Conservation (phyloP, 2,797 vertebrate genomes). For the Centropyge bicolor region DNA sequence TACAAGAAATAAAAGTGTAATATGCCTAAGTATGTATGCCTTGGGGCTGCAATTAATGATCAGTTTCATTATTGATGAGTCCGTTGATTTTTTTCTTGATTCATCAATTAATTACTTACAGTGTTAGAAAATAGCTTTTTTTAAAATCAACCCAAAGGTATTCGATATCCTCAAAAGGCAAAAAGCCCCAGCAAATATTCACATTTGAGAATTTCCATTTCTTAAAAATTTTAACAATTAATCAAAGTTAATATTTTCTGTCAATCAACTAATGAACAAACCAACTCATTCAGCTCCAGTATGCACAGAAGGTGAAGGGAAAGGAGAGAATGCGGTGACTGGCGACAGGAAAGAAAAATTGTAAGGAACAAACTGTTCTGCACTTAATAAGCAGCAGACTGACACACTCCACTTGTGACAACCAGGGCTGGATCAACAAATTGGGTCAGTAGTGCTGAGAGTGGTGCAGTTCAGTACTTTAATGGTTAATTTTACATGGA, state of each 20-base stretch:
- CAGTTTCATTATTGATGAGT: neutral
- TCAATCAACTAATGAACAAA: neutral
- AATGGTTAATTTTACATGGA: slow-evolving; percentile 26
- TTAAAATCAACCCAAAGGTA: neutral
- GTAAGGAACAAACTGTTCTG: neutral
- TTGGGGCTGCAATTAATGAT: neutral
- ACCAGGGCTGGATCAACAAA: slow-evolving; percentile 7
- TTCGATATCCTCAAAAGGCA: neutral
- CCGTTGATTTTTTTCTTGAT: neutral
- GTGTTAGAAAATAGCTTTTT: neutral
- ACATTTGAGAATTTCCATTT: neutral
- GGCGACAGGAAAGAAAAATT: neutral
- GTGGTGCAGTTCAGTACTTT: slow-evolving; percentile 10
- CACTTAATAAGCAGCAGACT: slow-evolving; percentile 3
- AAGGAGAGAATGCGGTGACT: neutral
- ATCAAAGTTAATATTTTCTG: neutral
- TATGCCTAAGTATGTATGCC: too few relatives aligned
- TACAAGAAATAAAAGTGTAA: neutral
- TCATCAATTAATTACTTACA: neutral
- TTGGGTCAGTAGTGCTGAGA: slow-evolving; percentile 49
- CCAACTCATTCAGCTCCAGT: neutral
- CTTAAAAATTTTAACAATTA: too few relatives aligned
- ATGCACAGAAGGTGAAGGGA: neutral
- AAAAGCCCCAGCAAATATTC: neutral
- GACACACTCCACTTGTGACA: slow-evolving; percentile 6